Base-by-base conservation (phyloP, 2,113 vertebrate species). In the Psittacula cyanocephala region DNA sequence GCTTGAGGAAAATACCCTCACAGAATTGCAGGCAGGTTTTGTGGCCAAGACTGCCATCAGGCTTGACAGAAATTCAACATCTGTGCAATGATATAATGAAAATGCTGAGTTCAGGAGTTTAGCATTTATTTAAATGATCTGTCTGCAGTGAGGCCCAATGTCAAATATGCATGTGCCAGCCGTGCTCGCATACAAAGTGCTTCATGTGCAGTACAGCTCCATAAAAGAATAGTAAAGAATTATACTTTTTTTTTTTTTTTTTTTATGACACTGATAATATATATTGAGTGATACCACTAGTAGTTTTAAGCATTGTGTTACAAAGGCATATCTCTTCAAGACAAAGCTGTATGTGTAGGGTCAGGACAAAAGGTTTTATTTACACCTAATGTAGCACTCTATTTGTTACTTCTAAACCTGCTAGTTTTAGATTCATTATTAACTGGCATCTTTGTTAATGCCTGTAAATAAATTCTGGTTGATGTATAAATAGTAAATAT, bases 111-210 rank as follows among this genome's bases (percentile, higher is more conserved):
- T 80, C 6, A 15, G 41, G 27, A 60, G 10, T 65, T 33, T 14
- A 33, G 27, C 22, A 59, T 68, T 76, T 60, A 20, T 31, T 62
- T 52, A 69, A 74, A 25, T 31, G 60, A 5, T 17, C 2, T 43
- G 19, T 67, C 33, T 55, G 20, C 25, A 33, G 24, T 7, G 41
- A 77, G 25, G 13, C 16, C 43, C 6, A 8, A 0, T 55, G 13
- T 5, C 19, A 13, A 27, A 20, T 43, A 28, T 16, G 60, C 4
- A 7, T 0, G 1, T 50, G 6, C 4, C 11, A 47, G 8, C 7
- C 33, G 23, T 39, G 13, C 28, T 41, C 59, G 19, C 7, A 2
- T 23, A 27, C 31, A 22, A 55, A 57, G 28, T 10, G 27, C 18
- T 57, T 90, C 2, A 14, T 28, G 15, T 43, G 49, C 20, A 62